Conservation (phyloP, 2,888 invertebrate genomes). For the Conops quadrifasciatus region DNA sequence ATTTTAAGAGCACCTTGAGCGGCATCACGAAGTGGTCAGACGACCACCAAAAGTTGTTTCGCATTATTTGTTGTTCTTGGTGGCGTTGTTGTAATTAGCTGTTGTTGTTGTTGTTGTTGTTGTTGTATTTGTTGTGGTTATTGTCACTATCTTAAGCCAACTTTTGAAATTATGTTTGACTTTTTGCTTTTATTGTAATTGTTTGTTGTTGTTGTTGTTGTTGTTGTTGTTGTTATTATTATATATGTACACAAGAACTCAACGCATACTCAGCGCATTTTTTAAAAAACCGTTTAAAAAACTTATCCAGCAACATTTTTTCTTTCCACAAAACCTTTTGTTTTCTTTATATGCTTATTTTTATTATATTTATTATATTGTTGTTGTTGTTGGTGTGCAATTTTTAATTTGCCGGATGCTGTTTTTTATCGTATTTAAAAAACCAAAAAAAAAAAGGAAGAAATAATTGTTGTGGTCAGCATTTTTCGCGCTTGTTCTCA, state of each 20-base stretch:
- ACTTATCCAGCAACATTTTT: too few relatives aligned
- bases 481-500: too few relatives aligned
- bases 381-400: constrained; percentile 18
- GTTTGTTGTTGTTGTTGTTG: constrained; percentile 29
- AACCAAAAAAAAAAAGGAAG: too few relatives aligned
- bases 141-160: constrained; percentile 17
- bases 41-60: constrained; percentile 38
- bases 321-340: neutral
- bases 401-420: neutral
- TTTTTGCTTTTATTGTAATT: constrained; percentile 26
- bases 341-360: neutral
- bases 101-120: constrained; percentile 9
- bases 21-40: constrained; percentile 38
- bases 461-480: too few relatives aligned
- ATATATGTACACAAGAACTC: too few relatives aligned
- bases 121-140: neutral
- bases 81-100: neutral
- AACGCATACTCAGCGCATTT: too few relatives aligned
- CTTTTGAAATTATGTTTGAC: constrained; percentile 23
- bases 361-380: neutral
- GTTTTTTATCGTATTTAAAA: neutral
- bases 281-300: too few relatives aligned
- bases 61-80: constrained; percentile 33
- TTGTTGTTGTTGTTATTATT: neutral
- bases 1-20: constrained; percentile 43